Base-by-base conservation (phyloP, 2,888 invertebrate genomes). In the Drosophila vallismaia region DNA sequence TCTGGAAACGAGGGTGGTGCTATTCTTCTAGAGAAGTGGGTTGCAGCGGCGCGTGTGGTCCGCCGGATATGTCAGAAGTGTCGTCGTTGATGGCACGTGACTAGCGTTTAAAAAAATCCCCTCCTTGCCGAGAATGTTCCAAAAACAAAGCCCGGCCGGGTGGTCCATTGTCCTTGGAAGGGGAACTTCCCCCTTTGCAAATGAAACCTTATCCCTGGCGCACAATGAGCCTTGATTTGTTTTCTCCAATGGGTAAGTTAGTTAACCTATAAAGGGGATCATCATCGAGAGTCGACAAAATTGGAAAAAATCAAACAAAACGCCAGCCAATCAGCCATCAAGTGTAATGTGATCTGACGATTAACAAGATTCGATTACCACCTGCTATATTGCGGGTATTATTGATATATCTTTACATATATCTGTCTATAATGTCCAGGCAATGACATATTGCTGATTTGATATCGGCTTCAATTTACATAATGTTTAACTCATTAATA, bases 21-120 rank as follows among this genome's bases (percentile, higher is more conserved):
- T 24, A 10, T 19, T n/a, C 14, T 19, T 46, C 9, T 59, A 56
- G 4, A 49, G 26, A 33, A 52, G n/a, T 4, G 53, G 64, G 45
- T 52, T 64, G 68, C 38, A 53, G 19, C 70, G 70, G 54, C 69
- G 76, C 88, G 88, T 85, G 85, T 85, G 85, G 85, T 85, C 85
- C 74, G 85, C 88, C 85, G 85, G 85, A 85, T 87, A 85, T 88
- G 85, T 88, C 85, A 84, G 71, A 78, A 87, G 85, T 87, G 81
- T 88, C 82, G 76, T 77, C 88, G 67, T 73, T 71, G 72, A 64
- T 79, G 80, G 83, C 85, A 77, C 79, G 80, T 84, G 83, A 77
- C 86, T 74, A 73, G 79, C 76, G 75, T 76, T 72, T 62, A 69
- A 59, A 59, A 45, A 54, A 40, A 56, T 48, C n/a, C 56, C 9